Base-by-base conservation (phyloP, 2,797 vertebrate genomes). In the Neoniphon sammara region DNA sequence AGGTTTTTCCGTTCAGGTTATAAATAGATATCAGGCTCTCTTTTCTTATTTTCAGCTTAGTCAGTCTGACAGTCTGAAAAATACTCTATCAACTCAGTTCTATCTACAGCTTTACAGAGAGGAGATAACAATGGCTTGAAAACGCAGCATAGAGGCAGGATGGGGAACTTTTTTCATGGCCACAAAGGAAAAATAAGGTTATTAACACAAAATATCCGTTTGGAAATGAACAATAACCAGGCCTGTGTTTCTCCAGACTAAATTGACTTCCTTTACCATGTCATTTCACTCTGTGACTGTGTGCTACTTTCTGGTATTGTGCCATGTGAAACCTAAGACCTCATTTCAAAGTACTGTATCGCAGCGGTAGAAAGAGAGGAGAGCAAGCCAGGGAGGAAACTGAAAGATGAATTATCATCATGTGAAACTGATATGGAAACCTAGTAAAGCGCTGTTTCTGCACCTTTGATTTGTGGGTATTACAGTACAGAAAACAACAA, bases 241-340 rank as follows among this genome's bases (percentile, higher is more conserved):
- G 6, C 60, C 50, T 5, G 36, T 6, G 44, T 57, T 77, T 56
- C 49, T 68, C 23, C 49, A 53, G n/a, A 7, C 44, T 61, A 69
- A 6, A 49, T 61, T 23, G 21, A 20, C 21, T 47, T 1, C 4
- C 54, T 56, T 72, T 27, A 52, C 77, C 80, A 57, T 75, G 64
- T 82, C 54, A 59, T 57, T 63, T 61, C 18, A 65, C 47, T 47
- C 75, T 75, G 76, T 75, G 75, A 77, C 73, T 80, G 64, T 74
- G 59, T 66, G 75, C 55, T 77, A 71, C 78, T 73, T 86, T 87
- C 65, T 84, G 73, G 84, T 89, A 86, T 89, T 85, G 82, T 86
- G 87, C 81, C 88, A 89, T 78, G 77, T 89, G 69, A 91, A 91
- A 93, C 92, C 84, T 80, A 85, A 92, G 79, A 92, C 91, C 88